Conservation (phyloP, 2,888 invertebrate genomes). For the Agonopterix alstromeriana region DNA sequence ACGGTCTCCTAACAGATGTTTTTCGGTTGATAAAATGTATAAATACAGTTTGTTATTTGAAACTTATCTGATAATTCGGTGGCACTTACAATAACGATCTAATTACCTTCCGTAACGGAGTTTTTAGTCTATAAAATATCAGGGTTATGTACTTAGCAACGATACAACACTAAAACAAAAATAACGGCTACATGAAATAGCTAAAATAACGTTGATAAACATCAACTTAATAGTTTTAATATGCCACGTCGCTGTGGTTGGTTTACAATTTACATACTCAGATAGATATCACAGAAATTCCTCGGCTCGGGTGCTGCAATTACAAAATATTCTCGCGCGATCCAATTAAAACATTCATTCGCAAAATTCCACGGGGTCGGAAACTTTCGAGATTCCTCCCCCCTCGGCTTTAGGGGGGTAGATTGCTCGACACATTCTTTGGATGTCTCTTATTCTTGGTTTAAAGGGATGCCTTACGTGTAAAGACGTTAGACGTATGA, state of each 20-base stretch:
- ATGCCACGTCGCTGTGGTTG: background rate
- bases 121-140: too few relatives aligned
- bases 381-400: constrained; percentile 54
- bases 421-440: constrained; percentile 52
- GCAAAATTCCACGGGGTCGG: constrained; percentile 64
- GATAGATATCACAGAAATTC: too few relatives aligned
- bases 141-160: too few relatives aligned
- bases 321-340: constrained; percentile 67
- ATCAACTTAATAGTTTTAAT: background rate
- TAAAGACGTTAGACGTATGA: too few relatives aligned
- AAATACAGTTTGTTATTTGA: too few relatives aligned
- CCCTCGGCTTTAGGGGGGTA: constrained; percentile 16
- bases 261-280: background rate
- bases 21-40: too few relatives aligned
- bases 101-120: too few relatives aligned
- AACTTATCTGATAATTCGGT: too few relatives aligned
- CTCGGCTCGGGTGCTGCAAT: constrained; percentile 37
- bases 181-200: background rate
- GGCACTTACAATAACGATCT: background rate
- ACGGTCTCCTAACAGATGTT: constrained; percentile 4
- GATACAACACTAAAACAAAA: too few relatives aligned
- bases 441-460: constrained; percentile 32
- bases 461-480: background rate
- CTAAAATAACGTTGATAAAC: background rate
- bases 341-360: constrained; percentile 74